These are phyloP conservation scores for Anoplius nigerrimus DNA, from an alignment of 2,888 invertebrate genomes.

Conservation along the genomic window DNA sequence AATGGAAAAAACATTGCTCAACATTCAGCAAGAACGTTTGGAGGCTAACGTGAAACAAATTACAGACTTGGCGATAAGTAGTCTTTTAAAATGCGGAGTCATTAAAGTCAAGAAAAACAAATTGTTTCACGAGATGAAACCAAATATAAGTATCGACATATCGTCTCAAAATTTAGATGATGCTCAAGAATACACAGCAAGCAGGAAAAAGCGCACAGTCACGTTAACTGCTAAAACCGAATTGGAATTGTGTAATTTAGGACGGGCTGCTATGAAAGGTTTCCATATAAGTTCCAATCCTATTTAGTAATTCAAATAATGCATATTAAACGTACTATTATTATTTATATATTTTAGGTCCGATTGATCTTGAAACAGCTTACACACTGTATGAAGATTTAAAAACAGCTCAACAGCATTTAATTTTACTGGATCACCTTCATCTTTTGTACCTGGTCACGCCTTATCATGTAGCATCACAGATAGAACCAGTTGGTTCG, in stretches of 20 bases:
- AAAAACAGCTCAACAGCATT: constrained; percentile 81
- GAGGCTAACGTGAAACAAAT: constrained; percentile 73
- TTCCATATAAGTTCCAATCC: constrained; percentile 16
- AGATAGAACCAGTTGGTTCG: constrained; percentile 76
- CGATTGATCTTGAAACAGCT: constrained; percentile 85
- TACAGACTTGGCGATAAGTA: constrained; percentile 74
- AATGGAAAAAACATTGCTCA: constrained; percentile 80
- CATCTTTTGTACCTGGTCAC: constrained; percentile 93
- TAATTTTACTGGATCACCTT: constrained; percentile 87
- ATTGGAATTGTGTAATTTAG: constrained; percentile 81
- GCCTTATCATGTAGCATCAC: constrained; percentile 82
- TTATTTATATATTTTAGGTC: constrained; percentile 77
- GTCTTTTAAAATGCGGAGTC: constrained; percentile 76
- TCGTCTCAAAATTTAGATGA: constrained; percentile 55
- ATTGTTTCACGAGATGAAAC: neutral
- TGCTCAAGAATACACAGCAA: constrained; percentile 8
- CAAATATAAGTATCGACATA: constrained; percentile 63
- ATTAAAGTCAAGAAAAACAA: constrained; percentile 55
- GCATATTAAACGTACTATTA: neutral
- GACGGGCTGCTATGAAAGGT: constrained; percentile 90
- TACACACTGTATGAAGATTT: constrained; percentile 86
- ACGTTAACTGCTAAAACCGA: constrained; percentile 73
- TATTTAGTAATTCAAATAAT: no score
- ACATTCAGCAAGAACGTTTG: constrained; percentile 79
- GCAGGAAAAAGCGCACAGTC: constrained; percentile 41